Base-by-base conservation (phyloP, 2,888 invertebrate genomes). In the Omphaloscelis lunosa region DNA sequence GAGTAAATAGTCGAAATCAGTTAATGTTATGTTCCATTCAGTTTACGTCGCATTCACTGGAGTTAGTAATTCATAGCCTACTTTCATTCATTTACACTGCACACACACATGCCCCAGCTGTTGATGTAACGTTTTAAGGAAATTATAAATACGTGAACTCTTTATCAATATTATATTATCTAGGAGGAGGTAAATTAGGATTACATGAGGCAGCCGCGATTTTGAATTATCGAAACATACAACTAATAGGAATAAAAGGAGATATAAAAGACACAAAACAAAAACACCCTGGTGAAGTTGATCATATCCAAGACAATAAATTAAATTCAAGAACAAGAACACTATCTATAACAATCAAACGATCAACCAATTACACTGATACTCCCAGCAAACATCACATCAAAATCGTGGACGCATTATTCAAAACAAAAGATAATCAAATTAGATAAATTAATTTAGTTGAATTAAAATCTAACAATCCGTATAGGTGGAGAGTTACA, bases 401-500 rank as follows among this genome's bases (percentile, higher is more conserved):
- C 84, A 88, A 84, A 84, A 84, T 86, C 87, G 88, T 88, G 88
- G 86, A 80, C 53, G 61, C 75, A 84, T 88, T 88, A 88, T 88
- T 87, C 84, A 82, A 85, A 88, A 83, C 76, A 72, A 82, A 78
- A 88, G 88, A 88, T 87, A 76, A 87, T 88, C 86, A 79, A 77
- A 9, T 56, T 48, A 86, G 88, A 88, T 88, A 88, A 84, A 86
- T 87, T 82, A 87, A 84, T 87, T 85, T 84, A 87, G 77, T 83
- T 77, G 82, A 88, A 88, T 85, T 88, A 86, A 93, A 95, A 95
- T 96, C 89, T 85, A 93, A 95, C 95, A 95, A 95, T 95, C 95
- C 95, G 93, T 95, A 94, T 94, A 94, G 89, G 86, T 92, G 93
- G 93, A 95, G 94, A 95, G 94, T 94, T 92, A 94, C 95, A 94